Percentiles rank a stretch among this genome's conserved stretches.
Conservation (phyloP, 2,888 invertebrate genomes). For the Geophilus truncorum region DNA sequence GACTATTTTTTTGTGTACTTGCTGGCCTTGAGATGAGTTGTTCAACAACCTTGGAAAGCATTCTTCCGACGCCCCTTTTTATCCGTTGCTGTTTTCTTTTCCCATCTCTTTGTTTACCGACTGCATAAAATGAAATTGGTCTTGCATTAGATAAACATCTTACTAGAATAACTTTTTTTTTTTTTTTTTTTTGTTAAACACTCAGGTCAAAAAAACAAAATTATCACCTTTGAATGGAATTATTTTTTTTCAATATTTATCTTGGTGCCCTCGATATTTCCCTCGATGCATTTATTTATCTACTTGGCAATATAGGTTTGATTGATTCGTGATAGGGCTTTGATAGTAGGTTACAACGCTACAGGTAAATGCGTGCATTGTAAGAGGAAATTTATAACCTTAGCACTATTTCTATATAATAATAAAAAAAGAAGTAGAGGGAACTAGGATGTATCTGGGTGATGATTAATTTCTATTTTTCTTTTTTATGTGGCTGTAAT, state of each 20-base stretch:
- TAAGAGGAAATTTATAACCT: too few relatives aligned
- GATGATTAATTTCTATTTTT: too few relatives aligned
- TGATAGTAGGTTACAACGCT: too few relatives aligned
- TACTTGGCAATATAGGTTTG: background rate
- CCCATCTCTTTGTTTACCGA: background rate
- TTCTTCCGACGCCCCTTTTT: background rate
- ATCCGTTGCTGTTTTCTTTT: background rate
- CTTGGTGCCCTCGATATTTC: background rate
- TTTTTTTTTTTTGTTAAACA: too few relatives aligned
- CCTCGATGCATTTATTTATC: background rate
- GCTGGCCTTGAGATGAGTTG: background rate
- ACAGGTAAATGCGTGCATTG: background rate
- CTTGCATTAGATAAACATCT: background rate
- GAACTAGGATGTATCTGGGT: too few relatives aligned
- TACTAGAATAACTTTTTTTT: too few relatives aligned
- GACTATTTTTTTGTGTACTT: background rate
- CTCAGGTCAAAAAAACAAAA: too few relatives aligned
- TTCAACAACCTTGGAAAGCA: slow-evolving; percentile 1
- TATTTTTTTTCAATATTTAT: background rate
- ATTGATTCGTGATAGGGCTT: background rate
- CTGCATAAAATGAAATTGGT: background rate
- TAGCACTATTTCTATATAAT: background rate
- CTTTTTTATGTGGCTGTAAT: too few relatives aligned
- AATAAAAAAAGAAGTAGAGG: background rate
- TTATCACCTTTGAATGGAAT: too few relatives aligned